A percentile compares a stretch with the other conserved stretches of the same genome.
Evolutionary conservation across 2,888 invertebrate genomes (phyloP).

Genomic region (Adelognathus sp.): DNA sequence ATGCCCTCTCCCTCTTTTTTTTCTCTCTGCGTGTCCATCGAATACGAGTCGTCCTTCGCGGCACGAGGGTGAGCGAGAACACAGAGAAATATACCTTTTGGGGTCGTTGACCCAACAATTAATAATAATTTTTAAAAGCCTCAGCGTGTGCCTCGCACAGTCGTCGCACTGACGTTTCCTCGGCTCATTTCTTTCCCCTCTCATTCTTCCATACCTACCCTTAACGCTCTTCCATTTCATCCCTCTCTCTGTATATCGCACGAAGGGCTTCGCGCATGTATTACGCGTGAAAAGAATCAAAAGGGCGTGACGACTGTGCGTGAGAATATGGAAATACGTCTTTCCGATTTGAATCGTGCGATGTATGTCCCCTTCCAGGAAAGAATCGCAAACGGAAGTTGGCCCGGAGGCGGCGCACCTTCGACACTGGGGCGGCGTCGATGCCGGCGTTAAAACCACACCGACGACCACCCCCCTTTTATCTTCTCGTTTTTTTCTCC

Average conservation of each 20-base stretch:
- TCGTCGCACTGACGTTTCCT: not conserved
- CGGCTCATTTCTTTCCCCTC: not conserved
- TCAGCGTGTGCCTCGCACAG: conserved; percentile 28
- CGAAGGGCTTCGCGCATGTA: conserved; percentile 27
- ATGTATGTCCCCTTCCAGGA: conserved; percentile 61
- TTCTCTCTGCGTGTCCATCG: not conserved
- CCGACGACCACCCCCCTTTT: conserved; percentile 19
- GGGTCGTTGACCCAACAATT: conserved; percentile 67
- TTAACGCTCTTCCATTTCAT: not conserved
- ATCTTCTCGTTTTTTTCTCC: not conserved
- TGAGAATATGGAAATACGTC: too few species aligned
- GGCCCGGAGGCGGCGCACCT: conserved; percentile 65
- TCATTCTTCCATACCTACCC: conserved; percentile 21
- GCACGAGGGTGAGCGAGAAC: conserved; percentile 32
- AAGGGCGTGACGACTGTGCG: too few species aligned
- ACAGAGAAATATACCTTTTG: conserved; percentile 53
- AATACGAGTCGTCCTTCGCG: conserved; percentile 14
- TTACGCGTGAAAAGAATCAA: too few species aligned
- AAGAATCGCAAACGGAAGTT: conserved; percentile 66
- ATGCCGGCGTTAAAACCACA: conserved; percentile 15
- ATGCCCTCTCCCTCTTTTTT: conserved; percentile 22
- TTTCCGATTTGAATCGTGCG: too few species aligned
- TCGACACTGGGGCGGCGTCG: conserved; percentile 43
- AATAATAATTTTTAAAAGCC: conserved; percentile 68
- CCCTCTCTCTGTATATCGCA: not conserved